Evolutionary conservation across 2,797 vertebrate species (phyloP).

Genomic region (Tamandua tetradactyla): DNA sequence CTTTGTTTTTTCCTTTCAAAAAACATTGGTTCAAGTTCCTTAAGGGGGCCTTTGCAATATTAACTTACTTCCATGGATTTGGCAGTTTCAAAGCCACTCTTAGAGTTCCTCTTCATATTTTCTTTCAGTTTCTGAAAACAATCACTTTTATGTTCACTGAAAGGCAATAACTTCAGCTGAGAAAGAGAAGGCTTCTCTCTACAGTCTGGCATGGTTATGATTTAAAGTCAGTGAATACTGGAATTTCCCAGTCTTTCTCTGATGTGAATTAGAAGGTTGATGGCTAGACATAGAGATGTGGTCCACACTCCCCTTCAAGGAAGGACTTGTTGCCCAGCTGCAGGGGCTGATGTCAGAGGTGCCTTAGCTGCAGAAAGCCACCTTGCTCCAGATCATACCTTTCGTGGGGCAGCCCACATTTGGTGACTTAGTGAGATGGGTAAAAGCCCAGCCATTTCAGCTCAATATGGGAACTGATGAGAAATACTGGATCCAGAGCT

Average conservation of each 20-base stretch:
- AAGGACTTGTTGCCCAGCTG: background rate
- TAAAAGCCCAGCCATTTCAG: background rate
- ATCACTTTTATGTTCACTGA: background rate
- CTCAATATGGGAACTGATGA: background rate
- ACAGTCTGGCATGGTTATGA: background rate
- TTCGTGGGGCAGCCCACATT: background rate
- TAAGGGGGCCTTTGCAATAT: constrained; percentile 41
- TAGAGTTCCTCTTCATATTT: background rate
- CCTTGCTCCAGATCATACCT: background rate
- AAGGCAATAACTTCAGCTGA: background rate
- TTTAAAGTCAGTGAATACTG: background rate
- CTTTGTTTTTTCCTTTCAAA: constrained; percentile 56
- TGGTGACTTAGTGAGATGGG: background rate
- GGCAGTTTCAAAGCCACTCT: constrained; percentile 12
- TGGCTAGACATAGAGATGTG: background rate
- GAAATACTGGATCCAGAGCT: background rate
- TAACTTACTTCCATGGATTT: constrained; percentile 38
- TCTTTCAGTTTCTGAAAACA: constrained; percentile 33
- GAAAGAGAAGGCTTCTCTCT: background rate
- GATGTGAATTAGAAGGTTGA: too few relatives aligned
- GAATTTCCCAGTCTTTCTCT: background rate
- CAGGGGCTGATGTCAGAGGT: background rate
- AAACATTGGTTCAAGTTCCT: constrained; percentile 48
- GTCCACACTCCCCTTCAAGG: background rate
- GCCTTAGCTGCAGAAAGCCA: background rate